A percentile compares a stretch with the other conserved stretches of the same genome.
These are phyloP conservation scores for Lamellibrachia satsuma DNA, from an alignment of 2,888 invertebrate species.

Conservation along the genomic window DNA sequence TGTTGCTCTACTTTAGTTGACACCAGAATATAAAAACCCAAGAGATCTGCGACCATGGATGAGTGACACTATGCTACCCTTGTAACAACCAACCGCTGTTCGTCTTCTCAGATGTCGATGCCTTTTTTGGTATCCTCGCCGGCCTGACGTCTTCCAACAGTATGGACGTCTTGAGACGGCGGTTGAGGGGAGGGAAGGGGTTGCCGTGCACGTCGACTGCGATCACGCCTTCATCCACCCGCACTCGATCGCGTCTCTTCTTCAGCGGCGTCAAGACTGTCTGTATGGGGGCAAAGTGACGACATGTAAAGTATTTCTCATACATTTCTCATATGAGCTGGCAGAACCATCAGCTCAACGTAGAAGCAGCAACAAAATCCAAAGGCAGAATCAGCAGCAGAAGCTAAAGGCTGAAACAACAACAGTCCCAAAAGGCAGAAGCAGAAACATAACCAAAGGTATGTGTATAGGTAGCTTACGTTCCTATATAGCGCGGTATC, in stretches of 20 bases:
- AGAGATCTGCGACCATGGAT: too few species aligned
- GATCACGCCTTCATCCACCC: not conserved
- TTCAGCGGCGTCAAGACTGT: not conserved
- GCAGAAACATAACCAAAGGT: too few species aligned
- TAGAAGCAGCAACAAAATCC: not conserved
- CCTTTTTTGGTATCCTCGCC: not conserved
- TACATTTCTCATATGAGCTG: not conserved
- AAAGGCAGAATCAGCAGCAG: not conserved
- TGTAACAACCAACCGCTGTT: not conserved
- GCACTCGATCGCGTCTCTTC: not conserved
- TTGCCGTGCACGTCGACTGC: not conserved
- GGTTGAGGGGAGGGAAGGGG: not conserved
- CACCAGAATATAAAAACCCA: too few species aligned
- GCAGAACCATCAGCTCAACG: not conserved
- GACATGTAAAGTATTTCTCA: too few species aligned
- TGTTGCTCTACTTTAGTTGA: too few species aligned
- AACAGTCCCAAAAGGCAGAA: too few species aligned
- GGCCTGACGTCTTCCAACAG: not conserved
- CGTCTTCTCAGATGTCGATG: not conserved
- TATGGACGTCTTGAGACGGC: not conserved
- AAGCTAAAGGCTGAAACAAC: too few species aligned
- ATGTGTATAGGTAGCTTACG: too few species aligned
- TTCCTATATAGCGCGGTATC: too few species aligned
- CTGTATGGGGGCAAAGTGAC: not conserved
- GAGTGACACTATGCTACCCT: too few species aligned